A percentile compares a stretch with the other conserved stretches of the same genome.
phyloP scores from a whole-genome alignment of 2,113 vertebrate species.

The Crotalus helleri region DNA sequence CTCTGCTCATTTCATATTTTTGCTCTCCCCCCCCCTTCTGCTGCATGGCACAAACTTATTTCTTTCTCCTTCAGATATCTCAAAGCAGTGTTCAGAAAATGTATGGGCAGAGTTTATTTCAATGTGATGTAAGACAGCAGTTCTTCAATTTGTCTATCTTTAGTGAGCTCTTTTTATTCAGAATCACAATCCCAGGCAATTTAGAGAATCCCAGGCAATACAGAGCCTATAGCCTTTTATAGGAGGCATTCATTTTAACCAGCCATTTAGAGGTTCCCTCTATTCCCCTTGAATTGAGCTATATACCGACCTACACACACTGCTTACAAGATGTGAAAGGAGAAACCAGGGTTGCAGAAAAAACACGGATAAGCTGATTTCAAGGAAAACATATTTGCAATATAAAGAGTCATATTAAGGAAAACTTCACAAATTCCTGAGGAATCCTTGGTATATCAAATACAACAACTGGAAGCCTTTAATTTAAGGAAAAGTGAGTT shows the following conservation, averaged over 20 bases:
- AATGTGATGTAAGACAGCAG: background rate
- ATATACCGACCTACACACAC: background rate
- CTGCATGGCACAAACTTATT: constrained; percentile 63
- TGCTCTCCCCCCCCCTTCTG: constrained; percentile 57
- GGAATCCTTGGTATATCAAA: background rate
- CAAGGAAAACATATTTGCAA: background rate
- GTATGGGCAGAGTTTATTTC: background rate
- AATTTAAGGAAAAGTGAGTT: rapidly evolving
- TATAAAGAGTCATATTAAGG: background rate
- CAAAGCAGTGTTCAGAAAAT: constrained; percentile 51
- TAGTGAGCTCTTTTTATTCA: background rate
- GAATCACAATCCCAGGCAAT: background rate
- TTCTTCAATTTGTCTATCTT: background rate
- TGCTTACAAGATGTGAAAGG: background rate
- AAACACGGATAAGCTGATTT: background rate
- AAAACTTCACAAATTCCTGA: background rate
- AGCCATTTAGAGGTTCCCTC: background rate
- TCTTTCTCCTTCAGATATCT: constrained; percentile 59
- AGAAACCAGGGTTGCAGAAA: background rate
- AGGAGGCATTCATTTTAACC: background rate
- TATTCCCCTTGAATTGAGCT: background rate
- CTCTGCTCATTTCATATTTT: constrained; percentile 66
- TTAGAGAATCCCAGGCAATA: background rate
- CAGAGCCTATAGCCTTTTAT: background rate
- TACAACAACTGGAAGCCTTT: background rate